Conservation (phyloP, 2,888 invertebrate genomes). For the Nemotelus nigrinus region DNA sequence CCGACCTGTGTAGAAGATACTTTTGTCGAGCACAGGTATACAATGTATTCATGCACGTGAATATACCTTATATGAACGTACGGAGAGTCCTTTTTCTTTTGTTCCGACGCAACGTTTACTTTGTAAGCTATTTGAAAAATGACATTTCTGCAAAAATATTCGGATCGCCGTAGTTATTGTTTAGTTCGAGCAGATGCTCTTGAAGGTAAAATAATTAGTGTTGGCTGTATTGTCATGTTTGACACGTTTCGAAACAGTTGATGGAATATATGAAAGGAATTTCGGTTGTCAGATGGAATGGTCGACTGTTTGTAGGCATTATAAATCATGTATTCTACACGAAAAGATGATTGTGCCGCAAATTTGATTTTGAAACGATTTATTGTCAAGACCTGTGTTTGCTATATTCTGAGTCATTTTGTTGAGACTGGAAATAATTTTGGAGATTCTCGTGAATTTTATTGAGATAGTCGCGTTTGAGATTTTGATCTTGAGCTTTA, state of each 20-base stretch:
- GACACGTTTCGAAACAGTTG: constrained; percentile 41
- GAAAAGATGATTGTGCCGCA: too few species aligned
- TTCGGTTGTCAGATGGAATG: neutral
- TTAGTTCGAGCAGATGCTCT: constrained; percentile 22
- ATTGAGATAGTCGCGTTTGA: too few species aligned
- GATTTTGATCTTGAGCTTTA: too few species aligned
- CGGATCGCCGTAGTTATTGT: constrained; percentile 17
- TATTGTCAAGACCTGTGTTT: too few species aligned
- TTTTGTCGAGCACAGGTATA: neutral
- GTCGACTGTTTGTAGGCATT: too few species aligned
- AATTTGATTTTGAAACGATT: too few species aligned
- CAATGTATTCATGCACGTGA: neutral
- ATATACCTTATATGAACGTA: neutral
- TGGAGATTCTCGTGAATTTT: too few species aligned
- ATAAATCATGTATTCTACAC: too few species aligned
- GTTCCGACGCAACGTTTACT: neutral
- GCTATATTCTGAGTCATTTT: too few species aligned
- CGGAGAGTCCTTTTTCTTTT: neutral
- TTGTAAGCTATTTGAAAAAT: neutral
- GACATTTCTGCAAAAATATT: constrained; percentile 26
- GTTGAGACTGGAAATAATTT: too few species aligned
- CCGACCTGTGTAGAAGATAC: neutral
- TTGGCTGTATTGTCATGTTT: constrained; percentile 23
- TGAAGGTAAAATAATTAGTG: constrained; percentile 24
- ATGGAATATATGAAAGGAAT: constrained; percentile 14